phyloP scores from a whole-genome alignment of 2,888 invertebrate genomes.

The Euclidia mi region DNA sequence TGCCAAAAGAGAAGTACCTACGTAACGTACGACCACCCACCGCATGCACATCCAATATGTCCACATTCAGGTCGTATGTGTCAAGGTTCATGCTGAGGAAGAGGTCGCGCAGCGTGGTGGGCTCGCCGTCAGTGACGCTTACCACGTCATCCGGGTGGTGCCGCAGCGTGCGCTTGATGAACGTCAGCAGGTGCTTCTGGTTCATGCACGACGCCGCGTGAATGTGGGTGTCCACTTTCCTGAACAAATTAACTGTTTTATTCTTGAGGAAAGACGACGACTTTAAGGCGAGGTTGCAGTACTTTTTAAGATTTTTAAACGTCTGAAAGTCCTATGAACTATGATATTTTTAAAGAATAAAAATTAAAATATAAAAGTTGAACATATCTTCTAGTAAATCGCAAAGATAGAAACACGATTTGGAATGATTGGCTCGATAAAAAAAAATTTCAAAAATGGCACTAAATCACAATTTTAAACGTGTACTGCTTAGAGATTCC shows the following conservation, averaged over 20 bases:
- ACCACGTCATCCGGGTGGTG: constrained; percentile 95
- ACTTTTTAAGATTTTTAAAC: too few species aligned
- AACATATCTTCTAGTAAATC: too few species aligned
- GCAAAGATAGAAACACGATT: too few species aligned
- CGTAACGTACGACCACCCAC: constrained; percentile 86
- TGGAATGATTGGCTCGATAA: too few species aligned
- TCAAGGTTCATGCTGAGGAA: constrained; percentile 99
- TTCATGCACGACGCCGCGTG: constrained; percentile 99
- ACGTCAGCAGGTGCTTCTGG: constrained; percentile 99
- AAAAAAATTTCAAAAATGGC: too few species aligned
- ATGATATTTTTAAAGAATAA: too few species aligned
- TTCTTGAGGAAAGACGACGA: too few species aligned
- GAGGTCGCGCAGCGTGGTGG: constrained; percentile 97
- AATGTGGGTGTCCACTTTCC: constrained; percentile 99
- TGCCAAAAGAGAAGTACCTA: background rate
- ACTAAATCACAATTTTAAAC: too few species aligned
- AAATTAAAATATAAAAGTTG: too few species aligned
- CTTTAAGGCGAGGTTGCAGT: too few species aligned
- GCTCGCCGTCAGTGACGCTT: constrained; percentile 90
- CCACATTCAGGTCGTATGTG: constrained; percentile 99
- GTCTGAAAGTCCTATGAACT: too few species aligned
- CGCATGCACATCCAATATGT: constrained; percentile 99
- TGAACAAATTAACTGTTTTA: constrained; percentile 45
- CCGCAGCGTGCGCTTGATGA: constrained; percentile 99
- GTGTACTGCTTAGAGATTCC: too few species aligned